Conservation (phyloP, 2,113 vertebrate genomes). For the Seriola dumerili region DNA sequence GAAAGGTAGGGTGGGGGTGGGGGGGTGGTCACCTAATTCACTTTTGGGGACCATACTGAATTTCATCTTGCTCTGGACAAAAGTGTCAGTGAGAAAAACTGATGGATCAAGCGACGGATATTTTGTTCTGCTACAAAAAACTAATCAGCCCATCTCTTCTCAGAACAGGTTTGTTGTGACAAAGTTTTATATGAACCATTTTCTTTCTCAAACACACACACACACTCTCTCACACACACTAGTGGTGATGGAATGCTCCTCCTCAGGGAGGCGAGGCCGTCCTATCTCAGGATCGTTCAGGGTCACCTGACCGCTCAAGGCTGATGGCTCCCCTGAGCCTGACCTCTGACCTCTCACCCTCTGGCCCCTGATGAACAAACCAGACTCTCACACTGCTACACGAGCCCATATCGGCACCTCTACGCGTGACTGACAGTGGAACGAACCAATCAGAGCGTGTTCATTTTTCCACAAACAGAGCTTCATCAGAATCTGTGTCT, state of each 20-base stretch:
- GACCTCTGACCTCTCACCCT: slow-evolving; percentile 67
- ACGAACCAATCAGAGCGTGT: slow-evolving; percentile 15
- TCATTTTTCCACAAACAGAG: background rate
- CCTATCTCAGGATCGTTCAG: slow-evolving; percentile 68
- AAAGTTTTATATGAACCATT: background rate
- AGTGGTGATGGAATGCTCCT: slow-evolving; percentile 64
- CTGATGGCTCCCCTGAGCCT: slow-evolving; percentile 74
- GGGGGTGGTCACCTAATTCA: no score
- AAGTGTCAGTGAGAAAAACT: background rate
- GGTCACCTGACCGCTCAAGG: slow-evolving; percentile 72
- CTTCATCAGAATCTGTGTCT: slow-evolving; percentile 9
- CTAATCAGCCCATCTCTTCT: background rate
- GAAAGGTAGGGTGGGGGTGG: no score
- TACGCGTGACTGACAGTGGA: slow-evolving; percentile 21
- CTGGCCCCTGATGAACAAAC: slow-evolving; percentile 74
- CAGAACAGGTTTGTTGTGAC: background rate
- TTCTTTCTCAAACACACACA: slow-evolving; percentile 24
- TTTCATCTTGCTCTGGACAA: no score
- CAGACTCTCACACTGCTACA: slow-evolving; percentile 70
- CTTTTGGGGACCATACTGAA: no score
- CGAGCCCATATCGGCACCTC: slow-evolving; percentile 42
- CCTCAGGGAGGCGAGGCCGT: slow-evolving; percentile 57
- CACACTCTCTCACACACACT: slow-evolving; percentile 30
- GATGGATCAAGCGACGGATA: background rate
- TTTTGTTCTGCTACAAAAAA: background rate